Evolutionary conservation across 2,888 invertebrate species (phyloP), one percentile per base, ranked within the genome.

Genomic region (Aleiodes leptofemur): DNA sequence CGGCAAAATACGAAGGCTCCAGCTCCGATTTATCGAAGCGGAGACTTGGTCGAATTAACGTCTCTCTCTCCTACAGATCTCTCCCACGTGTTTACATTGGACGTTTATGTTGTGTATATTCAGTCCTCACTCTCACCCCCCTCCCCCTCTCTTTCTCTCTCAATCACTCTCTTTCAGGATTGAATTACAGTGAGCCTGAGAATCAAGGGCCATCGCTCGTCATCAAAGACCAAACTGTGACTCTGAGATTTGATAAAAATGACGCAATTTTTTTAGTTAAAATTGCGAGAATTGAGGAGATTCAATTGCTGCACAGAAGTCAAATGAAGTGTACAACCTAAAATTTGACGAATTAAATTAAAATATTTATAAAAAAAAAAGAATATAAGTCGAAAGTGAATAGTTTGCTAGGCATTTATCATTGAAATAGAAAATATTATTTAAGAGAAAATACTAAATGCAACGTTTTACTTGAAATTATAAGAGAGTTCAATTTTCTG

Each of bases 1-100:
- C 74, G 74, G 71, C 74, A 76, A 82, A 83, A 85, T 84, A 85
- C 50, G 29, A 83, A 83, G 84, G 83, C 80, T 81, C 77, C 76
- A 80, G 74, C 82, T n/a, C n/a, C 23, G 84, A 85, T 86, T 86
- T 83, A 84, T 83, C 83, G 84, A 81, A 84, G 83, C 84, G 84
- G 78, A 78, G 79, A 61, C 78, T 77, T 78, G 80, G 76, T 77
- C 83, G 83, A 85, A 86, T 86, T 85, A 86, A 82, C 83, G 81
- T 83, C 71, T 69, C 78, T 69, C 78, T 79, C 75, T 76, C 50
- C 66, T 71, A 66, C 68, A 50, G 61, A 34, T 43, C 76, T 76
- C 71, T 59, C n/a, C 72, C 31, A 66, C 61, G 69, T 80, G 77
- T 82, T 82, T 82, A 78, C 81, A 74, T 56, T 72, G 38, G 51